Base-by-base conservation (phyloP, 2,113 vertebrate species). In the Cettia cetti region DNA sequence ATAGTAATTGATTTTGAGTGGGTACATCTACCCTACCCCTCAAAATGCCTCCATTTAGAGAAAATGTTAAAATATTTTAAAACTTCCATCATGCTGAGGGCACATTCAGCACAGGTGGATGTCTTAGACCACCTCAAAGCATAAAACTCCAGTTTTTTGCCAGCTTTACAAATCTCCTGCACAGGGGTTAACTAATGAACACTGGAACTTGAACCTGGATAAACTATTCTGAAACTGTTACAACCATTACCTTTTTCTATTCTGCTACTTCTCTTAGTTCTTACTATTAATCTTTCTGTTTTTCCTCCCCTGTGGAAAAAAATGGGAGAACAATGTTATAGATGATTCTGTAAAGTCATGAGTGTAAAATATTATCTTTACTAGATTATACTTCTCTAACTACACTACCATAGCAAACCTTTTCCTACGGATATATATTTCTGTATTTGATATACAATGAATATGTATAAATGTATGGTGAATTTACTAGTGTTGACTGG, bases 31-130 rank as follows among this genome's bases (percentile, higher is more conserved):
- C 9, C 5, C 21, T 54, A 56, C 27, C 6, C 11, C 10, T 28
- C 15, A 56, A 37, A 42, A 0, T 0, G 1, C 8, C 15, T 26
- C 17, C 0, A 26, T 57, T 89, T 72, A 69, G 8, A 40, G 9
- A 89, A 86, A 70, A 70, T 26, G 3, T 64, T 77, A 50, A 61
- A 69, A 26, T 69, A 56, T 47, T 69, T 81, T 39, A 52, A 70
- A 11, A 60, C 10, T 81, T 68, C 13, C 15, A 54, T 54, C 7
- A 37, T 15, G 18, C 19, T 81, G 57, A 71, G 28, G 19, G 20
- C 13, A 83, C 57, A 72, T 77, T 80, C 37, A 60, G 18, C 10
- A 42, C 11, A 64, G 9, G 65, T 9, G 45, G 40, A 68, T 65
- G 9, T n/a, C 27, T 81, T 26, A 39, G 37, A 60, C 18, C 23